A percentile compares a stretch with the other conserved stretches of the same genome.
Conservation (phyloP, 2,113 vertebrate species). For the Ancistrus triradiatus region DNA sequence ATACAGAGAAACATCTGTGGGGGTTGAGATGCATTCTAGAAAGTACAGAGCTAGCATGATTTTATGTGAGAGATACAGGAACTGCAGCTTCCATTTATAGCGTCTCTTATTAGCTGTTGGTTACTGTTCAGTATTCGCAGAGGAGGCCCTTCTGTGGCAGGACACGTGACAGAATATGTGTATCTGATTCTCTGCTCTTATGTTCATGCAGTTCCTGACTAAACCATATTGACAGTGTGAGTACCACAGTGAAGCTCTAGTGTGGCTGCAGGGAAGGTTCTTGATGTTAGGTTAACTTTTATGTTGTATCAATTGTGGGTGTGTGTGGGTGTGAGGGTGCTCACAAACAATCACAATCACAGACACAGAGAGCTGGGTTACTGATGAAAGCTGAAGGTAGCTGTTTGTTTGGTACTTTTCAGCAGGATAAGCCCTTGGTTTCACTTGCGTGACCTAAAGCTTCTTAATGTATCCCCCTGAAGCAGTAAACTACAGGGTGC, state of each 20-base stretch:
- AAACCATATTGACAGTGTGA: slow-evolving; percentile 3
- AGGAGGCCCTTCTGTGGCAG: background rate
- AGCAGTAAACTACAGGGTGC: no score
- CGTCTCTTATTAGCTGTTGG: no score
- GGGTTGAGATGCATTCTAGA: no score
- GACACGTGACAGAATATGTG: background rate
- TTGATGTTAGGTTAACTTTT: slow-evolving; percentile 22
- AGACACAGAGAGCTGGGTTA: background rate
- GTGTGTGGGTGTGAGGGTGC: background rate
- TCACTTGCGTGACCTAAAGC: background rate
- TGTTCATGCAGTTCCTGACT: background rate
- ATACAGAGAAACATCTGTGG: no score
- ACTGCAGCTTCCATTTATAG: no score
- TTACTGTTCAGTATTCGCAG: no score
- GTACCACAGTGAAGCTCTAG: background rate
- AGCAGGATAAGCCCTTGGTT: slow-evolving; percentile 4
- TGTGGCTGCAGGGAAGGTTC: slow-evolving; percentile 5
- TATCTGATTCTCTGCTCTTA: slow-evolving; percentile 3
- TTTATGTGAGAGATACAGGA: no score
- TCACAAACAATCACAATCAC: no score
- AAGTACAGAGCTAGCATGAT: no score
- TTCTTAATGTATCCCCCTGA: no score
- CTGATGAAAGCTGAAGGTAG: background rate
- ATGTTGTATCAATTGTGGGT: background rate
- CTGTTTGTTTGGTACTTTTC: slow-evolving; percentile 3